Evolutionary conservation across 2,113 vertebrate genomes (phyloP), one percentile per base, ranked within the genome.

Genomic region (Cephalophus harveyi): DNA sequence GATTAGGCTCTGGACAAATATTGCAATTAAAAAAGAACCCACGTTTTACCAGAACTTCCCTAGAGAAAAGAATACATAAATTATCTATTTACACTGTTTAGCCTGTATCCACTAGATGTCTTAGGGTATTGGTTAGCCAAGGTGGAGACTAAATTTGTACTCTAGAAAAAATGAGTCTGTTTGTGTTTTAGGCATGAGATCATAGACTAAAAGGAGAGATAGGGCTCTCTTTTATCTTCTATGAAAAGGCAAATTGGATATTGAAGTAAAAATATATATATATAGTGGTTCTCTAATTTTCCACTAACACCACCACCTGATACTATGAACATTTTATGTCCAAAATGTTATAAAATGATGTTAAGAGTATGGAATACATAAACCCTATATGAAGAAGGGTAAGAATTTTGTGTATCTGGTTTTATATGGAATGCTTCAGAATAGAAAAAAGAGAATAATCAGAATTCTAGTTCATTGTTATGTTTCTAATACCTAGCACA

Each of bases 271-370:
- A 43, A 74, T n/a, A 59, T 17, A 36, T 92, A 82, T 89, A 43
- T 57, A 59, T 19, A 85, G 5, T 84, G 62, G 7, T 67, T 96
- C 43, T 67, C 60, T 82, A 83, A 87, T 88, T 79, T 87, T 92
- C 67, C 33, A 96, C 48, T 95, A 87, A 54, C 11, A 87, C 5
- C 48, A 81, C 76, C 50, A 91, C 50, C 15, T 90, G 96, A 82
- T 78, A 82, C 86, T 94, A 74, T 50, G 46, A 90, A 79, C 78
- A 19, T 57, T 19, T 62, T 85, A 10, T 62, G 40, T 96, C 23
- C 16, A 94, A 76, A 91, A 91, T 81, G n/a, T 96, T 94, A 74
- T 60, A 57, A 93, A 81, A 96, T 79, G 14, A 40, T 93, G 17
- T 91, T 74, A 62, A 78, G 36, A 86, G 6, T 33, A 27, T 89